Base-by-base conservation (phyloP, 2,113 vertebrate genomes). In the Oncorhynchus gorbuscha region DNA sequence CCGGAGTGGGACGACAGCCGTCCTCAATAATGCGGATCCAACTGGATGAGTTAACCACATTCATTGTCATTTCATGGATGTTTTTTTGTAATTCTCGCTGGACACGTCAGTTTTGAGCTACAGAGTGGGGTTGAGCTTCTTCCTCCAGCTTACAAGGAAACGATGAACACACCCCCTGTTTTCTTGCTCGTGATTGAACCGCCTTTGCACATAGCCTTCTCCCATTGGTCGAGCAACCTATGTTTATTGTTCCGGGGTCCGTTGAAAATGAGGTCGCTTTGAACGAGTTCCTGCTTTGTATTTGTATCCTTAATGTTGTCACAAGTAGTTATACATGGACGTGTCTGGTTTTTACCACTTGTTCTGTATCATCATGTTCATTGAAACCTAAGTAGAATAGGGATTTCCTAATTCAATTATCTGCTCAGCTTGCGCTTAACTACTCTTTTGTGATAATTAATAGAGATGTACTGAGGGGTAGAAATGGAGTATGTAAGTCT, bases 151-250 rank as follows among this genome's bases (percentile, higher is more conserved):
- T 69, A 20, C 3, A 7, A 58, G n/a, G 28, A 69, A 30, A 20
- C 4, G 6, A 65, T 62, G 49, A 71, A 77, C 83, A 87, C 83
- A 69, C 85, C 85, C 78, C 78, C 65, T 30, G 55, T 67, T 74
- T 49, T 69, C 69, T 80, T 24, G 18, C 7, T 61, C 67, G 8
- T 84, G 79, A 86, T 84, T 84, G 82, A 71, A n/a, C 75, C 28
- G 24, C 51, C 45, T 0, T 7, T 70, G 73, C 76, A 79, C 74
- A 76, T 76, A 79, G 76, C 11, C 70, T 30, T 64, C 62, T 71
- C 32, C 69, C 13, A 83, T 74, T 82, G 82, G 82, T 58, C 61
- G 28, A 48, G 22, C 4, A 13, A 22, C 16, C 28, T 18, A 66
- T 58, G 69, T 74, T 83, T 75, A 66, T 55, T 11, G 39, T 35